Base-by-base conservation (phyloP, 2,888 invertebrate species). In the Tridacna gigas region DNA sequence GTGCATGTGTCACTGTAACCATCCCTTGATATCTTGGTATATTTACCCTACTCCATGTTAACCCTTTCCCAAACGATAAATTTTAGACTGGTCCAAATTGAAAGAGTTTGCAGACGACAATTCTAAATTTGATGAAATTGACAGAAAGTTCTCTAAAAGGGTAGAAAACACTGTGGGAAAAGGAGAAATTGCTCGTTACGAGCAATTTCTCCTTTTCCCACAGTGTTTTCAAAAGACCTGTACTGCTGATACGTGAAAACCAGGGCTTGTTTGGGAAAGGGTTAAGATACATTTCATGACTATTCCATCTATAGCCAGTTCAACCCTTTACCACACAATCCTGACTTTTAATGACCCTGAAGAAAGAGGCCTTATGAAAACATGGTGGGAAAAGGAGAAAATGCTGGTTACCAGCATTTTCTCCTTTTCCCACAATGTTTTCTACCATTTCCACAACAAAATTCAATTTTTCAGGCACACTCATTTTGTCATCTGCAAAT, bases 361-460 rank as follows among this genome's bases (percentile, higher is more conserved):
- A 37, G 37, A 37, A 37, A 37, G 37, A 37, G 7, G 37, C 37
- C 37, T 37, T 37, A 4, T 4, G 37, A 37, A 37, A 37, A 37
- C 56, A 56, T 56, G 2, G 56, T 56, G 56, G 56, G 18, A 56
- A 56, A 56, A 56, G 20, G 56, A 9, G 15, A 56, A 20, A 56
- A 20, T 20, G 56, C 56, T 56, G 18, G 20, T 56, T 5, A 20
- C 20, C 18, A 56, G 15, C 11, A 56, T 20, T 56, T 56, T 56
- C 56, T 56, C 56, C 56, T 56, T 56, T 56, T 20, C 56, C 56
- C 56, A 37, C 56, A 56, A 56, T 56, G 56, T 56, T 56, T 56
- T 56, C 20, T 56, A 56, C 15, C 56, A 3, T 56, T 56, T 11
- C 1, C 56, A 15, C 3, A 37, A 56, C 11, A 56, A 20, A 56